A percentile compares a stretch with the other conserved stretches of the same genome.
Conservation (phyloP, 2,888 invertebrate species). For the Shargacucullia verbasci region DNA sequence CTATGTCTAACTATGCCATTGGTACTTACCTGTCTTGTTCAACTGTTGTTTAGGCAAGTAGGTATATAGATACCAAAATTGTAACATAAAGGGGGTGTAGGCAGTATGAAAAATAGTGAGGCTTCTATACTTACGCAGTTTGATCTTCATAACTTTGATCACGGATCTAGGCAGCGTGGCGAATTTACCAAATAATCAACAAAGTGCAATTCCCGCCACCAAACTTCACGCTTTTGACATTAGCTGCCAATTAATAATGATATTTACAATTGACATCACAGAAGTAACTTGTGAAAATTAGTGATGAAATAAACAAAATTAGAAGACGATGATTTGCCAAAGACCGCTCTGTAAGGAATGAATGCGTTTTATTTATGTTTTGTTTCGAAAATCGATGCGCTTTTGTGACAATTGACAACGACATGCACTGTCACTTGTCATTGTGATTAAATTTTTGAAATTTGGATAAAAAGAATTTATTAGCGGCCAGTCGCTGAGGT, state of each 20-base stretch:
- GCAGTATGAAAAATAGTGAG: slow-evolving; percentile 2
- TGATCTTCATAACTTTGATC: slow-evolving; percentile 88
- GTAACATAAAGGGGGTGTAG: not conserved
- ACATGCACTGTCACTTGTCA: slow-evolving; percentile 80
- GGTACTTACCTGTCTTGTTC: not conserved
- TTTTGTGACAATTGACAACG: slow-evolving; percentile 84
- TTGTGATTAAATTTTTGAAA: slow-evolving; percentile 78
- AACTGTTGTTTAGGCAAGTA: slow-evolving; percentile 2
- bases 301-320: slow-evolving; percentile 49
- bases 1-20: not conserved
- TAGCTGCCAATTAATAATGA: slow-evolving; percentile 66
- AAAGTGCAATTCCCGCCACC: slow-evolving; percentile 72
- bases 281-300: slow-evolving; percentile 51
- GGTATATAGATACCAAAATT: too few species aligned
- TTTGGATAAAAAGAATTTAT: slow-evolving; percentile 69
- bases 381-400: slow-evolving; percentile 82
- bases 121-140: slow-evolving; percentile 79
- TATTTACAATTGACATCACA: slow-evolving; percentile 62
- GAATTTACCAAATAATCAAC: slow-evolving; percentile 71
- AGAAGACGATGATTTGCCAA: slow-evolving; percentile 59
- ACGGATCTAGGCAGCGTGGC: slow-evolving; percentile 86
- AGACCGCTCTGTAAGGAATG: slow-evolving; percentile 67
- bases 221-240: slow-evolving; percentile 71
- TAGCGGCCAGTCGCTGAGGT: slow-evolving; percentile 41
- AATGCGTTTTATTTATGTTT: slow-evolving; percentile 64